Conservation (phyloP, 2,113 vertebrate genomes). For the Phrynosoma blainvillii region DNA sequence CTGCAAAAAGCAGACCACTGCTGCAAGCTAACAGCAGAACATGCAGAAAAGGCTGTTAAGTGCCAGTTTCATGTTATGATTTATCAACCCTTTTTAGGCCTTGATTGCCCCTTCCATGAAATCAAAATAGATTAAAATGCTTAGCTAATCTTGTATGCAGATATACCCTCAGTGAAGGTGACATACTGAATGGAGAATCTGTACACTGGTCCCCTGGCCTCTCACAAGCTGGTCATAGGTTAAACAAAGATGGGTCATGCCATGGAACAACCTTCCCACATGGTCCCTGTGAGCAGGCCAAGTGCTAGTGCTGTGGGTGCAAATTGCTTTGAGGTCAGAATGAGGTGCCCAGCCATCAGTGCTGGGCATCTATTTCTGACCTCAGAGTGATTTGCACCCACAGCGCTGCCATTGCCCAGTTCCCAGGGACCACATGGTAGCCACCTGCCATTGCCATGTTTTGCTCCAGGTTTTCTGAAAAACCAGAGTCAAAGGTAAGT, state of each 20-base stretch:
- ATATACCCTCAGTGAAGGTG: neutral
- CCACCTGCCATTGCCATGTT: too few species aligned
- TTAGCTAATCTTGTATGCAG: neutral
- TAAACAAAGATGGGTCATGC: neutral
- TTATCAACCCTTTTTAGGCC: constrained; percentile 22
- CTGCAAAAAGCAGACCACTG: constrained; percentile 9
- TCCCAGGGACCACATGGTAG: too few species aligned
- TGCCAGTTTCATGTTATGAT: constrained; percentile 23
- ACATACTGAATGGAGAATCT: neutral
- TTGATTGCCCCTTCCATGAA: neutral
- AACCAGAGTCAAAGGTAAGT: too few species aligned
- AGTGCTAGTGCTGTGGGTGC: too few species aligned
- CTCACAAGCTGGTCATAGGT: neutral
- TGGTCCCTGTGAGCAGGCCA: too few species aligned
- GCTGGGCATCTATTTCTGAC: too few species aligned
- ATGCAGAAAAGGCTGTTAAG: constrained; percentile 25
- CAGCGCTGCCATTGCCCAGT: too few species aligned
- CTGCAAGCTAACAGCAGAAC: neutral
- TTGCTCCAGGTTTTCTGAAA: too few species aligned
- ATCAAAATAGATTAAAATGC: neutral
- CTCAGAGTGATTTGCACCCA: too few species aligned
- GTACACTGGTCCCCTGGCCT: neutral
- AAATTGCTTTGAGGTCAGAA: too few species aligned
- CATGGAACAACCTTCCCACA: neutral
- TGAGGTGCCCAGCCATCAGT: too few species aligned